Evolutionary conservation across 2,797 vertebrate genomes (phyloP), one percentile per base, ranked within the genome.

Genomic region (Catamblyrhynchus diadema): DNA sequence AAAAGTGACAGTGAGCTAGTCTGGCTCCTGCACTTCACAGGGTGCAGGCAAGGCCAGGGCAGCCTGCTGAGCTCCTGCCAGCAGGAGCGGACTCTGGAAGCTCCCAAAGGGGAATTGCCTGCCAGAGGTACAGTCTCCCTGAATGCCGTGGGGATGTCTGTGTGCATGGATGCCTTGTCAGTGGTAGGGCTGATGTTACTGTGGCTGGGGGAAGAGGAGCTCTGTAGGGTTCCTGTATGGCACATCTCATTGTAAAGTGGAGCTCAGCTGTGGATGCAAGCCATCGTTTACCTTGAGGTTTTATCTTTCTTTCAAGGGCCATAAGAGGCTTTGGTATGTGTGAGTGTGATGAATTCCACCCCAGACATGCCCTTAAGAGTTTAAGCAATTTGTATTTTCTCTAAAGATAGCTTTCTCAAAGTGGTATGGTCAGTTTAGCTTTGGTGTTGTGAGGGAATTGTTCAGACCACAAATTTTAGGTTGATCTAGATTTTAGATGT

Each of bases 31-130:
- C 4, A 1, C n/a, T 60, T 75, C 8, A 2, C 25, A 60, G 59
- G 8, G 9, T 2, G 1, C 19, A 20, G 33, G 45, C 41, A 66
- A 30, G 61, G 51, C 0, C 0, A 65, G 71, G 48, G 60, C 42
- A 72, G 15, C 32, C 70, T 62, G 47, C 44, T 54, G 33, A 41
- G 5, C 27, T 67, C 28, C 6, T 56, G 6, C 23, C 41, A 39
- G 41, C 53, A 71, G 45, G 35, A 47, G 20, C 2, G 27, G 39
- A 9, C 0, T 5, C 45, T 27, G 50, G 14, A 61, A 12, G 28
- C 33, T 83, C 45, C 28, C 7, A 1, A 11, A 42, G 33, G 0
- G 3, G 21, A n/a, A 7, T 61, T 79, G 39, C 17, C 20, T 67
- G 33, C 48, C 2, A 6, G 32, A 93, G 67, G 14, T 16, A 0